Evolutionary conservation across 2,888 invertebrate genomes (phyloP), one percentile per base, ranked within the genome.

Genomic region (Epistrophe eligans): DNA sequence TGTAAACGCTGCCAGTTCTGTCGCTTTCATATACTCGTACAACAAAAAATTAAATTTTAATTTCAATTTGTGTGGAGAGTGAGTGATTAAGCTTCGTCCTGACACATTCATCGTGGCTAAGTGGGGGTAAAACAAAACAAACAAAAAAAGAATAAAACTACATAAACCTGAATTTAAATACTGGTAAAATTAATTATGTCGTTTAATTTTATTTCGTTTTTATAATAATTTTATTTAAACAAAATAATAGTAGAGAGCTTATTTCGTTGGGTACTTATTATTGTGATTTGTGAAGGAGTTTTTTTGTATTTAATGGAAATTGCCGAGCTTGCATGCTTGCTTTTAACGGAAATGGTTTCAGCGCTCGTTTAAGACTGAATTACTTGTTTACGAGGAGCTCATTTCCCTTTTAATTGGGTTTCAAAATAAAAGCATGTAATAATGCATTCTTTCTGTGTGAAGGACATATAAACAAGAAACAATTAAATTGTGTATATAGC

Each of bases 111-210:
- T n/a, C 72, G 43, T 13, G n/a, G 48, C 52, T 62, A 62, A 70
- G 74, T 55, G 72, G 43, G 62, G 13, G 35, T 0, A 24, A 43
- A 40, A 24, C 24, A 24, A 24, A 24, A 24, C 3, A 24, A 45
- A 17, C 24, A 11, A 19, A 32, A 43, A 70, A 40, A 52, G 50
- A 67, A 1, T 8, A 40, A 43, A 79, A 67, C 58, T 66, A 66
- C 57, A 48, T 64, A 66, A 70, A 52, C 64, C 24, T 32, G 66
- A 57, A 77, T 58, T 80, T 76, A 71, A 72, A 76, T 81, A 72
- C 77, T 73, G 60, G 77, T 35, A 62, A 60, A 73, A 84, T 73
- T 77, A 84, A 84, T 84, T 72, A 84, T 73, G 77, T 77, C 72
- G 79, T 80, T 80, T 80, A 80, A 57, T 74, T 62, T 38, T 71